These are phyloP conservation scores for Narcine bancroftii DNA, from an alignment of 2,113 vertebrate species.

Conservation along the genomic window DNA sequence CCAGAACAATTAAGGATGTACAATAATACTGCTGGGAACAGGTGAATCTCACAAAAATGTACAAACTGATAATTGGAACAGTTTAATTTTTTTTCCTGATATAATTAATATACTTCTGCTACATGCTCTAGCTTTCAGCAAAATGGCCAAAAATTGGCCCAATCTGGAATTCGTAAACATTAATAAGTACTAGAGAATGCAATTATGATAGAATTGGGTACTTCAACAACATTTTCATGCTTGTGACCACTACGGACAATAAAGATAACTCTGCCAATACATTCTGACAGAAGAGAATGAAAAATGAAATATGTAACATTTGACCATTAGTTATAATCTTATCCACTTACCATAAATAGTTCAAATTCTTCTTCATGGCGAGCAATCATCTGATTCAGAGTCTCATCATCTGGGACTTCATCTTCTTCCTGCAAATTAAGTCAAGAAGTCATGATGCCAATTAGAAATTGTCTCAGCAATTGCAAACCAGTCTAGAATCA, in stretches of 20 bases:
- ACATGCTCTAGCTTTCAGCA: background rate
- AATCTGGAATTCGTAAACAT: background rate
- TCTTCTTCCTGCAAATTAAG: constrained; percentile 77
- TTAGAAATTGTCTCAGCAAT: background rate
- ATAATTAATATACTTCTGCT: background rate
- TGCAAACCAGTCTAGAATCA: background rate
- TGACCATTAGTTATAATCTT: background rate
- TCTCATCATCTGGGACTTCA: constrained; percentile 84
- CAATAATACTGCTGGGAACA: too few species aligned
- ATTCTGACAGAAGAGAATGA: background rate
- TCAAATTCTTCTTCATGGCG: constrained; percentile 81
- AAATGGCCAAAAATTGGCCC: background rate
- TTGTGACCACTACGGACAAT: background rate
- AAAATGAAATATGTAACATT: background rate
- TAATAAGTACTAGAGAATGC: background rate
- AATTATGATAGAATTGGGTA: background rate
- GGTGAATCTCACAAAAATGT: too few species aligned
- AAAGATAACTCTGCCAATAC: too few species aligned
- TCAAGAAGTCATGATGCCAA: background rate
- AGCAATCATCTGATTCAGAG: constrained; percentile 86
- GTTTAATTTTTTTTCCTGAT: background rate
- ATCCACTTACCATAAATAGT: constrained; percentile 72
- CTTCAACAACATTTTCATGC: background rate
- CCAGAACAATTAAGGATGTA: too few species aligned
- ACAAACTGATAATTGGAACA: background rate